Conservation (phyloP, 2,888 invertebrate genomes). For the Automeris io region DNA sequence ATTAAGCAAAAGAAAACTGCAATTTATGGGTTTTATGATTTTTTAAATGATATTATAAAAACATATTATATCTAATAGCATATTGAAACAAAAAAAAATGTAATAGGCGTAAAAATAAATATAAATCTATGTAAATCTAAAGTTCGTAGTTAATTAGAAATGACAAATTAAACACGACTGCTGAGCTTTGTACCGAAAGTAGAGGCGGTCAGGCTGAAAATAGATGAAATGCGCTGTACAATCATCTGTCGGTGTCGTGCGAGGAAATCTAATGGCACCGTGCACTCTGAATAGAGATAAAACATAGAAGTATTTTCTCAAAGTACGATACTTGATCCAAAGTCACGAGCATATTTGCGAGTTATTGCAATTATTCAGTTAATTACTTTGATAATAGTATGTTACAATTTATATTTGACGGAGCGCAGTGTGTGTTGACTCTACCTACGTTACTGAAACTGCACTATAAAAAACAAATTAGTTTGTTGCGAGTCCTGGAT, state of each 20-base stretch:
- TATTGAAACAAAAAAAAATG: neutral
- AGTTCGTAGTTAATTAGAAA: neutral
- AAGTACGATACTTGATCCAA: no score
- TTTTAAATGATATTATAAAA: neutral
- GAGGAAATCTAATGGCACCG: conserved; percentile 9
- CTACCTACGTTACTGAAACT: no score
- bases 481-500: no score
- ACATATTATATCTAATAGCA: neutral
- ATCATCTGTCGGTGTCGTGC: conserved; percentile 11
- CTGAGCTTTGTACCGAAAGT: conserved; percentile 5
- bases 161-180: conserved; percentile 3
- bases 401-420: no score
- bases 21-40: no score
- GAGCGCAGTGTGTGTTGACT: no score
- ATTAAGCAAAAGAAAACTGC: no score
- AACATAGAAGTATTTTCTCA: no score
- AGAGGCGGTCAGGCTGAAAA: conserved; percentile 17
- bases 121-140: neutral
- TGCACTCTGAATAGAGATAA: conserved; percentile 10
- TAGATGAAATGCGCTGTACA: conserved; percentile 12
- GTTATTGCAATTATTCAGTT: no score
- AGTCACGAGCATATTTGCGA: no score
- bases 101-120: neutral
- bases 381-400: no score
- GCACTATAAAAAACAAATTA: no score